Percentiles rank a stretch among this genome's conserved stretches.
Evolutionary conservation across 2,888 invertebrate genomes (phyloP).

Genomic region (Apantesis nais): DNA sequence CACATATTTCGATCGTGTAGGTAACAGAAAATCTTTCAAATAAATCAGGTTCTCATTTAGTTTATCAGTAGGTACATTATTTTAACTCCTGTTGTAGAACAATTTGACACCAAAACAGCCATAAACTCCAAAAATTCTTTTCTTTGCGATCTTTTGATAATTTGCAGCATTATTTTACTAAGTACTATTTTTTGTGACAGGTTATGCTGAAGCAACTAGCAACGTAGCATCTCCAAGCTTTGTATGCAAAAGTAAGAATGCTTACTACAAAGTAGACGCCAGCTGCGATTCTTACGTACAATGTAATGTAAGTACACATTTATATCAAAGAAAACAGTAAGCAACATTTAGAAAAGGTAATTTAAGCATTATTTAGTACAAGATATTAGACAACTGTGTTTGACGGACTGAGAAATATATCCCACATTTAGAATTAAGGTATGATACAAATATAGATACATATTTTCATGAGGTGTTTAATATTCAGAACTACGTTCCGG

Average conservation of each 20-base stretch:
- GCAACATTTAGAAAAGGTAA: neutral
- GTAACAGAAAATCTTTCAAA: too few species aligned
- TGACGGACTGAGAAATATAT: neutral
- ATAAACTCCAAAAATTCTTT: too few species aligned
- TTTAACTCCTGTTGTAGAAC: too few species aligned
- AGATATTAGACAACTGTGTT: neutral
- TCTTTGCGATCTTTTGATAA: neutral
- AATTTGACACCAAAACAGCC: too few species aligned
- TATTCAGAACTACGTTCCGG: slow-evolving; percentile 84
- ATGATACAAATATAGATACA: neutral
- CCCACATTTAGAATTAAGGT: neutral
- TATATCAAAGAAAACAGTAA: neutral
- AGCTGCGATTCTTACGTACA: slow-evolving; percentile 90
- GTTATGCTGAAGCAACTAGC: slow-evolving; percentile 3
- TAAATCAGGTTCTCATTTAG: too few species aligned
- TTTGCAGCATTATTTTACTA: neutral
- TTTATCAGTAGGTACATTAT: too few species aligned
- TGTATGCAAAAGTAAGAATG: slow-evolving; percentile 80
- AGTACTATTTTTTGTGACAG: neutral
- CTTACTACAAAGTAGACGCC: slow-evolving; percentile 85
- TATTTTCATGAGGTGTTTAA: neutral
- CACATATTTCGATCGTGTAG: too few species aligned
- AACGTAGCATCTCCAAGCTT: slow-evolving; percentile 10
- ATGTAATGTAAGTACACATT: slow-evolving; percentile 78
- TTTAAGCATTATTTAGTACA: neutral